Evolutionary conservation across 1,140 invertebrate genomes (phyloP).

Genomic region (Teleogryllus occipitalis): DNA sequence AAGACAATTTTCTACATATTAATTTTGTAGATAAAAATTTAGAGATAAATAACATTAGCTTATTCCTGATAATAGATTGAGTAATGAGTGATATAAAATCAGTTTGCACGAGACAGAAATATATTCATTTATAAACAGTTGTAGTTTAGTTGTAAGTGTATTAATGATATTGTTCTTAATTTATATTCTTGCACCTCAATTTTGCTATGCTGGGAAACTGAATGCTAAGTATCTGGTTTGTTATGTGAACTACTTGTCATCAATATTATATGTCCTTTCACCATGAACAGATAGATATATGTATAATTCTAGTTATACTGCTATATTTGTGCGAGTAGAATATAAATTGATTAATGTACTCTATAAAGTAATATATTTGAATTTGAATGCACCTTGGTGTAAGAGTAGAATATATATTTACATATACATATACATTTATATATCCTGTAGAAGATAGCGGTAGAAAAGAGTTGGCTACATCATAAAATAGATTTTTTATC

Average conservation of each 20-base stretch:
- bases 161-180: not conserved
- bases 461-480: not conserved
- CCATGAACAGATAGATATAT: not conserved
- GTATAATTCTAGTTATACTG: not conserved
- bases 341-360: not conserved
- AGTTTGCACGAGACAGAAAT: not conserved
- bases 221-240: conserved; percentile 4
- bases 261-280: not conserved
- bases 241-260: not conserved
- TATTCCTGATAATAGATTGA: not conserved
- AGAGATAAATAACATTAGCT: too few species aligned
- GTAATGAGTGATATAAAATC: not conserved
- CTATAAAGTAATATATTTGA: not conserved
- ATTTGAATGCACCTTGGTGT: not conserved
- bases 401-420: not conserved
- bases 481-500: not conserved
- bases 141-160: not conserved
- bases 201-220: not conserved
- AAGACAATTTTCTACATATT: too few species aligned
- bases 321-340: not conserved
- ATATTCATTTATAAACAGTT: not conserved
- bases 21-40: too few species aligned
- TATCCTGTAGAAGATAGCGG: not conserved
- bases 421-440: not conserved
- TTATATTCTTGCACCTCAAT: conserved; percentile 5